A percentile compares a stretch with the other conserved stretches of the same genome.
Evolutionary conservation across 2,113 vertebrate genomes (phyloP).

Genomic region (Engystomops pustulosus): DNA sequence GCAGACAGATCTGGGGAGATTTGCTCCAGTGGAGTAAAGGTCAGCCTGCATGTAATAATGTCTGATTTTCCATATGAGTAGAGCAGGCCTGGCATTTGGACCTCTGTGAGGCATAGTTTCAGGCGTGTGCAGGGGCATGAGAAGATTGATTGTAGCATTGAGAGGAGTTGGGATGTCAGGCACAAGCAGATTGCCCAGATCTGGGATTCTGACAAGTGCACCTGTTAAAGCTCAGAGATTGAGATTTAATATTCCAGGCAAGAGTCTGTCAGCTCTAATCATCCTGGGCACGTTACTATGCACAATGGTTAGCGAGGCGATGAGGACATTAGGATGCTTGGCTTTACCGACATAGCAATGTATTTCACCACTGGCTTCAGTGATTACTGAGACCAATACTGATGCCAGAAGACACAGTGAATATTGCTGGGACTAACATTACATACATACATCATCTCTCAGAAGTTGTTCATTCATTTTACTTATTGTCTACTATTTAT

Average conservation of each 20-base stretch:
- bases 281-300: slow-evolving; percentile 17
- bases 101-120: background rate
- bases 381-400: background rate
- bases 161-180: background rate
- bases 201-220: slow-evolving; percentile 24
- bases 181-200: slow-evolving; percentile 18
- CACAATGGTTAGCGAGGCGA: slow-evolving; percentile 5
- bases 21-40: background rate
- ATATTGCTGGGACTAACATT: background rate
- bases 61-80: slow-evolving; percentile 11
- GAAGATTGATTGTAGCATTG: slow-evolving; percentile 5
- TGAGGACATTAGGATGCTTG: slow-evolving; percentile 3
- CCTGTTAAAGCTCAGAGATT: slow-evolving; percentile 25
- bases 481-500: too few relatives aligned
- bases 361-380: background rate
- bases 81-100: background rate
- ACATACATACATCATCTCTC: too few relatives aligned
- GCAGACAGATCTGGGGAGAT: background rate
- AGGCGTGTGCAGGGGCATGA: background rate
- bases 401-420: slow-evolving; percentile 3
- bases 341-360: background rate
- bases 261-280: slow-evolving; percentile 28
- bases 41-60: background rate
- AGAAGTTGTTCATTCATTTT: too few relatives aligned
- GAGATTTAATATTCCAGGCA: slow-evolving; percentile 26